Conservation (phyloP, 2,113 vertebrate species). For the Rhea americana region DNA sequence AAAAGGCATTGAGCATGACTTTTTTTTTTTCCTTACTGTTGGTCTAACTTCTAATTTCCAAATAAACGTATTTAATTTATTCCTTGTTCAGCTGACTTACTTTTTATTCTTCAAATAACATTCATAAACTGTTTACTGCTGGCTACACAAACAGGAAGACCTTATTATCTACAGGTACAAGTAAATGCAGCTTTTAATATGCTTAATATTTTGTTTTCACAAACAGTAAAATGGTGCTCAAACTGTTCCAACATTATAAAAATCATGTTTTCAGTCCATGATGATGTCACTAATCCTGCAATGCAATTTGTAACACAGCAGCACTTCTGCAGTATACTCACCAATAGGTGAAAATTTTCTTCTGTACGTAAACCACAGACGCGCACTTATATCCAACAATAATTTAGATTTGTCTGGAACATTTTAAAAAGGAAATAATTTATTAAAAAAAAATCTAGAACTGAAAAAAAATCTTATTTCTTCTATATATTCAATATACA, state of each 20-base stretch:
- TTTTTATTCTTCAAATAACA: not conserved
- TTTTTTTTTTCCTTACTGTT: not conserved
- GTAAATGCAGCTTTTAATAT: not conserved
- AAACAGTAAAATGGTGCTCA: not conserved
- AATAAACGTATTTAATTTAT: not conserved
- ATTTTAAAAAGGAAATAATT: conserved; percentile 52
- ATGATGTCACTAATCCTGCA: not conserved
- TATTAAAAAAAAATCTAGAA: conserved; percentile 36
- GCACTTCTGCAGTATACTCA: conserved; percentile 70
- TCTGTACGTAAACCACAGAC: conserved; percentile 98
- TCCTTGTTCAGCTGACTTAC: not conserved
- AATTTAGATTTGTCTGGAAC: conserved; percentile 92
- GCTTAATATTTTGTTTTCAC: not conserved
- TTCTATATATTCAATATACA: not conserved
- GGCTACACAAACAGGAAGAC: not conserved
- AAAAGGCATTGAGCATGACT: not conserved
- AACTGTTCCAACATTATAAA: not conserved
- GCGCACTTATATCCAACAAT: conserved; percentile 89
- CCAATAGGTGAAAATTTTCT: conserved; percentile 97
- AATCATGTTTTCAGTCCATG: not conserved
- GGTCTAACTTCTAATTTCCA: not conserved
- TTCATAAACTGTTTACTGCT: not conserved
- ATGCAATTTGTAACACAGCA: not conserved
- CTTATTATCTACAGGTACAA: not conserved
- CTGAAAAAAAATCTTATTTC: not conserved